phyloP scores from a whole-genome alignment of 1,140 invertebrate species.

The Drosophila kikkawai region DNA sequence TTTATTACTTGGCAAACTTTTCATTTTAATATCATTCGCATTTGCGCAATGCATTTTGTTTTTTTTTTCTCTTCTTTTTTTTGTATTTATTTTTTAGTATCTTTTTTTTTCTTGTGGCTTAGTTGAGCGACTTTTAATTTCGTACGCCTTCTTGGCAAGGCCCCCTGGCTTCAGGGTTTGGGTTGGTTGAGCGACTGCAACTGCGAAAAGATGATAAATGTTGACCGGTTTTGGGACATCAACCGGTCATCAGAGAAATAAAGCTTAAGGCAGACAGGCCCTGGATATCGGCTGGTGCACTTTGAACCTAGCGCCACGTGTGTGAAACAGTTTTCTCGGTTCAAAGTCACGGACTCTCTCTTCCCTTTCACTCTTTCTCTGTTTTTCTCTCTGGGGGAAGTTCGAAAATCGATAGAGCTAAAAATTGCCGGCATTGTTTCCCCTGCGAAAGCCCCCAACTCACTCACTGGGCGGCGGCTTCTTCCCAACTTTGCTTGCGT shows the following conservation, averaged over 20 bases:
- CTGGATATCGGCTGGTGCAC: conserved; percentile 25
- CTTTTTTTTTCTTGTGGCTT: conserved; percentile 26
- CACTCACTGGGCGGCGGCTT: not conserved
- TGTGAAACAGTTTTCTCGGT: conserved; percentile 11
- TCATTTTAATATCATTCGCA: conserved; percentile 82
- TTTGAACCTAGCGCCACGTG: conserved; percentile 32
- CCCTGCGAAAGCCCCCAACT: conserved; percentile 10
- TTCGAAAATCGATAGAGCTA: conserved; percentile 82
- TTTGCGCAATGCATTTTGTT: conserved; percentile 77
- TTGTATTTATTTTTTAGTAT: conserved; percentile 7
- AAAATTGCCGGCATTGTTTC: conserved; percentile 60
- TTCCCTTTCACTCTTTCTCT: conserved; percentile 11
- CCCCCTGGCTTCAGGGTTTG: conserved; percentile 18
- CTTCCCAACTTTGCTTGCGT: conserved; percentile 52
- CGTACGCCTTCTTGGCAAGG: conserved; percentile 69
- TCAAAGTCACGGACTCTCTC: conserved; percentile 37
- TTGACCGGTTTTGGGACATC: conserved; percentile 59
- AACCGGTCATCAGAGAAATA: conserved; percentile 21
- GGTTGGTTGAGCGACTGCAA: conserved; percentile 63
- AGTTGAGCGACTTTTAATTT: conserved; percentile 82
- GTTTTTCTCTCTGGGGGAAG: not conserved
- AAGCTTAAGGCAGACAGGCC: not conserved
- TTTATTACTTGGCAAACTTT: conserved; percentile 84
- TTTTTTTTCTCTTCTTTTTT: conserved; percentile 23
- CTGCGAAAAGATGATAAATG: conserved; percentile 60